Evolutionary conservation across 2,113 vertebrate species (phyloP).

Genomic region (Herpetotheres cachinnans): DNA sequence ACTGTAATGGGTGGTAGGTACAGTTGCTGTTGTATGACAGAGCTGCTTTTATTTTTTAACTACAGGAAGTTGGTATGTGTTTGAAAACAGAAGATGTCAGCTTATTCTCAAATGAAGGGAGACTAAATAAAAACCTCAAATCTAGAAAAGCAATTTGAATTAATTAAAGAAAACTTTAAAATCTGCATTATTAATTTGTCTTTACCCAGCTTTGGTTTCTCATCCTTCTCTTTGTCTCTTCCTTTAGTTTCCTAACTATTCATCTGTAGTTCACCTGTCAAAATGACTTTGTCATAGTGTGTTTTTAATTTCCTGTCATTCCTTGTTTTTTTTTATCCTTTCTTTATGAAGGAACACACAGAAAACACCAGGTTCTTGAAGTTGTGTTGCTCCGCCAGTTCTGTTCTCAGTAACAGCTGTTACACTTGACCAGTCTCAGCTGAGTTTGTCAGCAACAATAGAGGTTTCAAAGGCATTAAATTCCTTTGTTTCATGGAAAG

Average conservation of each 20-base stretch:
- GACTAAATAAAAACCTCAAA: background rate
- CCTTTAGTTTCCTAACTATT: background rate
- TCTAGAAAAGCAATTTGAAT: background rate
- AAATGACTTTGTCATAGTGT: background rate
- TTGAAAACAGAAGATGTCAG: background rate
- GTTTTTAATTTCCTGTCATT: background rate
- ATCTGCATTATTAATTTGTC: background rate
- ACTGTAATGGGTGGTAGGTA: background rate
- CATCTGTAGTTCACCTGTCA: background rate
- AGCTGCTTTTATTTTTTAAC: background rate
- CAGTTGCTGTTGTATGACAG: background rate
- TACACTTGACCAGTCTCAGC: background rate
- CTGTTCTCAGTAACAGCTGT: background rate
- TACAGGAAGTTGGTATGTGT: background rate
- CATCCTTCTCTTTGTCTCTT: background rate
- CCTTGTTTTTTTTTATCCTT: background rate
- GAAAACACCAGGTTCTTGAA: background rate
- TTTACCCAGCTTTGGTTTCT: background rate
- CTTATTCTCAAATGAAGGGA: background rate
- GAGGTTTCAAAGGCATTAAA: slow-evolving; percentile 9
- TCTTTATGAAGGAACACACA: background rate
- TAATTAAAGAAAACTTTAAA: background rate
- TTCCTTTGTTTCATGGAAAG: background rate
- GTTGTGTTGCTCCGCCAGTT: background rate
- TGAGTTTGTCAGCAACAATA: slow-evolving; percentile 10